Percentiles rank a stretch among this genome's conserved stretches.
Conservation (phyloP, 2,888 invertebrate genomes). For the Sphaerophoria rueppellii region DNA sequence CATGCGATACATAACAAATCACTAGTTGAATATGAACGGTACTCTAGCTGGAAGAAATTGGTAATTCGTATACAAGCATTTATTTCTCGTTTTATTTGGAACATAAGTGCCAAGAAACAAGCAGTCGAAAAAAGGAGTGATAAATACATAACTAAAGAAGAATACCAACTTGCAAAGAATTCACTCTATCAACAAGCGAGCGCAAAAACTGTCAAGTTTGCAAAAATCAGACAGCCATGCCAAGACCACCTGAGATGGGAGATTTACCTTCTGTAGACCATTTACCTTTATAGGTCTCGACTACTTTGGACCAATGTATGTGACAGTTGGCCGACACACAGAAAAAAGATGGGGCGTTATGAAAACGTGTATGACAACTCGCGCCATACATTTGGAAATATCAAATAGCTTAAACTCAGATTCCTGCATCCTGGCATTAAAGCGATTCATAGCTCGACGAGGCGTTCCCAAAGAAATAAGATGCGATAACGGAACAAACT, state of each 20-base stretch:
- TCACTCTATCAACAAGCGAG: neutral
- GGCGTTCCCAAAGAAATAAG: constrained; percentile 57
- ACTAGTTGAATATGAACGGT: neutral
- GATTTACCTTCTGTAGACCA: constrained; percentile 49
- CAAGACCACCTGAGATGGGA: neutral
- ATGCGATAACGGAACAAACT: constrained; percentile 72
- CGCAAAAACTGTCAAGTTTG: constrained; percentile 33
- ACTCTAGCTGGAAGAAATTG: constrained; percentile 8
- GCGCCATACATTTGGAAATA: constrained; percentile 64
- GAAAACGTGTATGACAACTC: constrained; percentile 61
- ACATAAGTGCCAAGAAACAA: too few species aligned
- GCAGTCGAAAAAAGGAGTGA: too few species aligned
- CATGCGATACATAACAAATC: neutral
- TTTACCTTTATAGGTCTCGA: constrained; percentile 52
- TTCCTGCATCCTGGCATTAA: constrained; percentile 55
- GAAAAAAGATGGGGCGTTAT: constrained; percentile 65
- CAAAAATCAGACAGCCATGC: constrained; percentile 47
- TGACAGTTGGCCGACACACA: constrained; percentile 38
- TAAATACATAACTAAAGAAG: too few species aligned
- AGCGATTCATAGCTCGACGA: constrained; percentile 61
- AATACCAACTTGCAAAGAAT: too few species aligned
- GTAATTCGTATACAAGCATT: neutral
- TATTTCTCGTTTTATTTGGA: too few species aligned
- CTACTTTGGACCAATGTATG: constrained; percentile 55
- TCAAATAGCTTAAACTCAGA: constrained; percentile 54